Percentiles rank a stretch among this genome's conserved stretches.
Conservation (phyloP, 2,888 invertebrate genomes). For the Lycophotia porphyrea region DNA sequence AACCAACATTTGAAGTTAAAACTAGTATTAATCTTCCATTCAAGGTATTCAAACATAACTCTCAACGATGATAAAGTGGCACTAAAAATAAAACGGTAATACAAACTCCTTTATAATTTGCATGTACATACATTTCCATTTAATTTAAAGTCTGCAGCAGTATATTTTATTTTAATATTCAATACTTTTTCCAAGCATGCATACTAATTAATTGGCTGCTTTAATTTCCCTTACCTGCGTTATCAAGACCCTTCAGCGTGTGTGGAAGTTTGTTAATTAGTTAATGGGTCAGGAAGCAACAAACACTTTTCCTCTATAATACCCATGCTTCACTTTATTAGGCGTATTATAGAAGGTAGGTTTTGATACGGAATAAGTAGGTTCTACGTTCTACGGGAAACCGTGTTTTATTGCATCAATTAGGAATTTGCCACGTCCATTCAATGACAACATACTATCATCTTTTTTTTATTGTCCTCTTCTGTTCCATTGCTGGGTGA, state of each 20-base stretch:
- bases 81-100: slow-evolving; percentile 37
- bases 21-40: slow-evolving; percentile 5
- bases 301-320: slow-evolving; percentile 37
- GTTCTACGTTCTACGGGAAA: background rate
- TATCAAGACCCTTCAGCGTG: slow-evolving; percentile 46
- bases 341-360: background rate
- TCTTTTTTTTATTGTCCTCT: background rate
- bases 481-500: background rate
- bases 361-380: background rate
- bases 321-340: slow-evolving; percentile 5
- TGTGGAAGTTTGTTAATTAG: slow-evolving; percentile 59
- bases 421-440: slow-evolving; percentile 1
- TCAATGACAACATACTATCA: background rate
- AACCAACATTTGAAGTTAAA: background rate
- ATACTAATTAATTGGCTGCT: slow-evolving; percentile 58
- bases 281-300: slow-evolving; percentile 47
- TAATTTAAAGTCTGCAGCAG: slow-evolving; percentile 44
- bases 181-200: slow-evolving; percentile 53
- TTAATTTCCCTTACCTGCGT: slow-evolving; percentile 56
- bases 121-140: slow-evolving; percentile 49
- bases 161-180: slow-evolving; percentile 53
- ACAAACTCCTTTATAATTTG: slow-evolving; percentile 41
- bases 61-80: slow-evolving; percentile 40
- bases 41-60: slow-evolving; percentile 31
- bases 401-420: slow-evolving; percentile 3